Percentiles rank a stretch among this genome's conserved stretches.
These are phyloP conservation scores for Pyrrhosoma nymphula DNA, from an alignment of 2,888 invertebrate genomes.

Conservation along the genomic window DNA sequence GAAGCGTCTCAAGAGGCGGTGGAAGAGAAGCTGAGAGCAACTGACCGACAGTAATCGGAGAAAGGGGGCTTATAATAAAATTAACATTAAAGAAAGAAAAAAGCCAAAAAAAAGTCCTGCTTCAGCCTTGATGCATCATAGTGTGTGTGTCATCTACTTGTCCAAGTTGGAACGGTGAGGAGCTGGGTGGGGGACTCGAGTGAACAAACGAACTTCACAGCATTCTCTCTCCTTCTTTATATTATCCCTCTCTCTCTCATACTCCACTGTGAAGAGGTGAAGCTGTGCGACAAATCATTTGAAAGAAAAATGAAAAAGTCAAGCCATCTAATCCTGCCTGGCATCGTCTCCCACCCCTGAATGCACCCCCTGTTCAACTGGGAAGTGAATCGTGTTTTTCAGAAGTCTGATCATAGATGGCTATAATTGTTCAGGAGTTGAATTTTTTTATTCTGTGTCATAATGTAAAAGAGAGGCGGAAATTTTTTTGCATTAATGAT, in stretches of 20 bases:
- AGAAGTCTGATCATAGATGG: conserved; percentile 66
- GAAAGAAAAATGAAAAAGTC: neutral
- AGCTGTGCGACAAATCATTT: conserved; percentile 22
- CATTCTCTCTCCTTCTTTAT: neutral
- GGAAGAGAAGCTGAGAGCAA: conserved; percentile 95
- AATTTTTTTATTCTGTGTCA: conserved; percentile 66
- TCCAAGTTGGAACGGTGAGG: conserved; percentile 54
- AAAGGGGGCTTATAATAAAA: conserved; percentile 60
- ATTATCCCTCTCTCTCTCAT: neutral
- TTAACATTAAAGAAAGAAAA: conserved; percentile 63
- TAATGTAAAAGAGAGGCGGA: conserved; percentile 46
- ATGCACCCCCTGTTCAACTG: conserved; percentile 46
- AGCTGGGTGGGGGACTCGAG: conserved; percentile 3
- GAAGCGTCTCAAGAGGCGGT: conserved; percentile 96
- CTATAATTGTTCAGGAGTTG: conserved; percentile 67
- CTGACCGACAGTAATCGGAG: conserved; percentile 89
- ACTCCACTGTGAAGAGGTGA: conserved; percentile 27
- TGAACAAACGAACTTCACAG: neutral
- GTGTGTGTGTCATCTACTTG: conserved; percentile 59
- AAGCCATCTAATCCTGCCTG: conserved; percentile 43
- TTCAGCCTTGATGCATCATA: conserved; percentile 68
- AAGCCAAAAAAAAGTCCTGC: conserved; percentile 64
- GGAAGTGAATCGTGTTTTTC: conserved; percentile 62
- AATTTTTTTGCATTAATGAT: conserved; percentile 61
- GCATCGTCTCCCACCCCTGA: conserved; percentile 33